These are phyloP conservation scores for Phortica variegata DNA, from an alignment of 1,140 invertebrate genomes.

Conservation along the genomic window DNA sequence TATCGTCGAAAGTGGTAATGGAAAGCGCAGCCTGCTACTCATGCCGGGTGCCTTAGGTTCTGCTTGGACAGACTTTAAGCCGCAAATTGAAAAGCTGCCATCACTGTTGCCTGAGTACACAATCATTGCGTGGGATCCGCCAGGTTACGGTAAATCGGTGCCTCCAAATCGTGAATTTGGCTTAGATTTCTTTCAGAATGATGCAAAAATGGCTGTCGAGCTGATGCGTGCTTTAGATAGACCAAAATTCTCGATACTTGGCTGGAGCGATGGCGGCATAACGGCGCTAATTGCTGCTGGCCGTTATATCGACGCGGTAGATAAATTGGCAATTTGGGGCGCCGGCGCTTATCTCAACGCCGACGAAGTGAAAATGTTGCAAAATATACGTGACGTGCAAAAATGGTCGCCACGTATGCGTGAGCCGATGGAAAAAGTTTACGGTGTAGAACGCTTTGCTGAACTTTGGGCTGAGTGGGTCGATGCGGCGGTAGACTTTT, in stretches of 20 bases:
- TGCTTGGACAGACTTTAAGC: conserved; percentile 79
- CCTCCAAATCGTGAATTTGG: conserved; percentile 74
- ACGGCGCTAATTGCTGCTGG: conserved; percentile 74
- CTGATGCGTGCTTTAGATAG: conserved; percentile 74
- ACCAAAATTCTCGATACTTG: conserved; percentile 74
- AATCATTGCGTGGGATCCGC: conserved; percentile 83
- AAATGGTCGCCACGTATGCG: conserved; percentile 80
- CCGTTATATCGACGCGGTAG: conserved; percentile 65
- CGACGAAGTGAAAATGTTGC: conserved; percentile 67
- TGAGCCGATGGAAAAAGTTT: conserved; percentile 70
- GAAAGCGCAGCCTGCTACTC: conserved; percentile 68
- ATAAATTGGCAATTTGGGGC: conserved; percentile 78
- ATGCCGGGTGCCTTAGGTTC: conserved; percentile 77
- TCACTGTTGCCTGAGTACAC: conserved; percentile 67
- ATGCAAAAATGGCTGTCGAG: conserved; percentile 70
- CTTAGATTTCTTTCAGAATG: conserved; percentile 70
- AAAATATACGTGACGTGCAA: conserved; percentile 70
- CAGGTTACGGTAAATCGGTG: conserved; percentile 82
- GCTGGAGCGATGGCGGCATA: conserved; percentile 89
- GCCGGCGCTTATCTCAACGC: conserved; percentile 73
- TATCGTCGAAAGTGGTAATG: conserved; percentile 72
- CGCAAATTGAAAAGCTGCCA: conserved; percentile 73
- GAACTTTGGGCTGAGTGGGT: conserved; percentile 74
- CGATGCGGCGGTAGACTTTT: conserved; percentile 65
- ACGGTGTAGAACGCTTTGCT: conserved; percentile 73